A percentile compares a stretch with the other conserved stretches of the same genome.
Evolutionary conservation across 2,113 vertebrate genomes (phyloP).

Genomic region (Platichthys flesus): DNA sequence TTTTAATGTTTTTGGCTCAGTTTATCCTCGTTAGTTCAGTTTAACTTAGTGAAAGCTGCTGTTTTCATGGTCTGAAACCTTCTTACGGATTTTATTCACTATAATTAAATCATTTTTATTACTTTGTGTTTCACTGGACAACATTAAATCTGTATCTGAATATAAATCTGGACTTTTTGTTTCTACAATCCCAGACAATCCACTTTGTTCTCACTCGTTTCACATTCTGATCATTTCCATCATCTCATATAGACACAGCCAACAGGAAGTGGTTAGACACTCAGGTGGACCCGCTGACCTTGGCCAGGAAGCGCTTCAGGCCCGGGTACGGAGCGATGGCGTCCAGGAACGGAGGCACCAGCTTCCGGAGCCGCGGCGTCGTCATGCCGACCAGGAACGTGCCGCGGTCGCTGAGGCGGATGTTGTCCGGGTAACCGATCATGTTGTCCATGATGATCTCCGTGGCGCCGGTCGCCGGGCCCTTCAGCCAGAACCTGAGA

Average conservation of each 20-base stretch:
- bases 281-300: slow-evolving; percentile 57
- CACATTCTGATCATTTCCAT: neutral
- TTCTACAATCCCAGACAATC: no score
- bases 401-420: slow-evolving; percentile 74
- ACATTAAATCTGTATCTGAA: no score
- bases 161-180: no score
- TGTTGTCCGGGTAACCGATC: slow-evolving; percentile 83
- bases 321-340: slow-evolving; percentile 75
- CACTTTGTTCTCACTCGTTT: no score
- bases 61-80: no score
- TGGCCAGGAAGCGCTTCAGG: slow-evolving; percentile 79
- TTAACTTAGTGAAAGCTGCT: no score
- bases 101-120: no score
- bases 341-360: slow-evolving; percentile 80
- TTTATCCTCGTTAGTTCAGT: no score
- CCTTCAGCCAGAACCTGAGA: slow-evolving; percentile 79
- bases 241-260: neutral
- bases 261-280: neutral
- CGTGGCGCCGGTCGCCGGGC: slow-evolving; percentile 73
- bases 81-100: no score
- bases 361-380: slow-evolving; percentile 67
- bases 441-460: slow-evolving; percentile 79
- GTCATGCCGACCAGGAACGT: slow-evolving; percentile 81
- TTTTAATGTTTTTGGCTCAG: no score
- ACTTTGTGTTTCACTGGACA: no score